Conservation (phyloP, 2,888 invertebrate genomes). For the Agonopterix arenella region DNA sequence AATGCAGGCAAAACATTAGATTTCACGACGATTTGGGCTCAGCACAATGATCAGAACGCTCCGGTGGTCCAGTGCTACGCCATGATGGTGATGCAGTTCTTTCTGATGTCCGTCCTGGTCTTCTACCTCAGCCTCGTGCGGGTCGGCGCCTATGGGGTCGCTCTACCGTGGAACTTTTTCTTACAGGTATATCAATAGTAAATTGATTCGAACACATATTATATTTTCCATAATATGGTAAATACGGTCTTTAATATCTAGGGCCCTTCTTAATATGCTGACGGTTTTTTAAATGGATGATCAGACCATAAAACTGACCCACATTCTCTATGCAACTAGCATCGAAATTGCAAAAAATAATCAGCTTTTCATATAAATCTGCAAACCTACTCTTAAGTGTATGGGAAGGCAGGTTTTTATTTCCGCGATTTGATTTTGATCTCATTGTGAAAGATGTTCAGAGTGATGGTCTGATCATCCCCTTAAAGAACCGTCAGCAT, state of each 20-base stretch:
- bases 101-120: slow-evolving; percentile 18
- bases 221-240: not conserved
- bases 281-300: not conserved
- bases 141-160: slow-evolving; percentile 83
- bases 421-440: no score
- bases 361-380: no score
- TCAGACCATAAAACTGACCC: not conserved
- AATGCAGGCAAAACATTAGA: slow-evolving; percentile 5
- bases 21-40: slow-evolving; percentile 20
- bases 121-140: slow-evolving; percentile 40
- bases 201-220: no score
- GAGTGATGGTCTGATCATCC: no score
- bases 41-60: slow-evolving; percentile 1
- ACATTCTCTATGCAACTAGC: no score
- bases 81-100: slow-evolving; percentile 47
- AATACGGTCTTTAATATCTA: not conserved
- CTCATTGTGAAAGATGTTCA: no score
- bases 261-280: not conserved
- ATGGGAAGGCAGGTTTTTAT: no score
- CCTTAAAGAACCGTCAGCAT: no score
- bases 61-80: slow-evolving; percentile 16
- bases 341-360: no score
- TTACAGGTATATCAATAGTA: slow-evolving; percentile 59
- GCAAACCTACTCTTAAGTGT: no score
- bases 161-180: slow-evolving; percentile 80